Conservation (phyloP, 1,140 invertebrate species). For the Archivesica marissinica region DNA sequence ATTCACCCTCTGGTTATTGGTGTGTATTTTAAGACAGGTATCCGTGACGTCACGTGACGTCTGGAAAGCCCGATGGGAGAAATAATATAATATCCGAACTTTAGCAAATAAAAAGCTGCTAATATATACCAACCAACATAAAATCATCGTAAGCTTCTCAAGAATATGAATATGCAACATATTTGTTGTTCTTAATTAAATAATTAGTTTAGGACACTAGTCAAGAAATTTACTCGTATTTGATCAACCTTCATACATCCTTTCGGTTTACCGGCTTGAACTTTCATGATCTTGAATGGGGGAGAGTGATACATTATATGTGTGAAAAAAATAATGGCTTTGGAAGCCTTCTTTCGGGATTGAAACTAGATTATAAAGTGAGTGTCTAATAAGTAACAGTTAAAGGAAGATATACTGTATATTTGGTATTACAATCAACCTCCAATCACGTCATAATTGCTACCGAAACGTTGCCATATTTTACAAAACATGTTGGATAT, state of each 20-base stretch:
- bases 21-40: constrained; percentile 54
- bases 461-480: constrained; percentile 30
- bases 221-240: constrained; percentile 2
- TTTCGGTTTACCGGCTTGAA: constrained; percentile 21
- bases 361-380: constrained; percentile 28
- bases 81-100: not conserved
- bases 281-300: constrained; percentile 50
- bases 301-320: constrained; percentile 43
- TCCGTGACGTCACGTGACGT: constrained; percentile 62
- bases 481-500: constrained; percentile 37
- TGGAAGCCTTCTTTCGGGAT: constrained; percentile 51
- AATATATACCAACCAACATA: too few species aligned
- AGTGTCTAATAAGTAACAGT: not conserved
- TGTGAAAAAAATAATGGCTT: constrained; percentile 57
- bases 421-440: not conserved
- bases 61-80: not conserved
- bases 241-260: constrained; percentile 10
- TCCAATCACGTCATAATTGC: not conserved
- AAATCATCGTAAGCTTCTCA: too few species aligned
- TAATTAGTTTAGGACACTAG: too few species aligned
- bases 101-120: not conserved
- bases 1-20: not conserved
- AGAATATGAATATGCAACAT: too few species aligned
- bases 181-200: too few species aligned
- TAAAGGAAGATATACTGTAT: not conserved